Evolutionary conservation across 2,888 invertebrate species (phyloP).

Genomic region (Aphrophora alni): DNA sequence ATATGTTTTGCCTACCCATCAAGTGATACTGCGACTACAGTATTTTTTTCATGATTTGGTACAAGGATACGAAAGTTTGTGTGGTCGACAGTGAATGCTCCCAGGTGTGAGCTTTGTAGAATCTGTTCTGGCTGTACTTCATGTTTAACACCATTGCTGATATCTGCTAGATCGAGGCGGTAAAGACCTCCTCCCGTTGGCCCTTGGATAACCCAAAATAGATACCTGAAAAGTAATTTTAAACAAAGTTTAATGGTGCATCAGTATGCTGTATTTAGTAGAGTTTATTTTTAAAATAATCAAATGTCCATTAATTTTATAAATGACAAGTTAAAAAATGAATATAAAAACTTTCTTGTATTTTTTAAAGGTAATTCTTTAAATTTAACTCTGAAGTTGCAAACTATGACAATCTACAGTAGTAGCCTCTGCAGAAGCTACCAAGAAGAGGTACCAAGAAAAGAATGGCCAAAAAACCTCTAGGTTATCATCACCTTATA

Average conservation of each 20-base stretch:
- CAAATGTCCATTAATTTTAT: too few relatives aligned
- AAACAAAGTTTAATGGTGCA: too few relatives aligned
- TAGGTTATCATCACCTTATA: too few relatives aligned
- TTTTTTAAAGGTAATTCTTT: too few relatives aligned
- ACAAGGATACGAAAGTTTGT: slow-evolving; percentile 80
- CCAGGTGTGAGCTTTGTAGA: slow-evolving; percentile 70
- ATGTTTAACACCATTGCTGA: slow-evolving; percentile 75
- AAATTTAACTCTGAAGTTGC: too few relatives aligned
- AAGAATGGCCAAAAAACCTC: too few relatives aligned
- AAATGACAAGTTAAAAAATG: too few relatives aligned
- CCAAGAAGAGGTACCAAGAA: too few relatives aligned
- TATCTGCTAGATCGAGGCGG: slow-evolving; percentile 76
- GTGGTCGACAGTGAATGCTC: slow-evolving; percentile 83
- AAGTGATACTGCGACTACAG: slow-evolving; percentile 79
- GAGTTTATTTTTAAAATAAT: too few relatives aligned
- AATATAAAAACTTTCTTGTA: too few relatives aligned
- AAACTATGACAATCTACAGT: too few relatives aligned
- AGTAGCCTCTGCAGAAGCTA: too few relatives aligned
- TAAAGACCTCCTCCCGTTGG: slow-evolving; percentile 70
- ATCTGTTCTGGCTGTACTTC: slow-evolving; percentile 68
- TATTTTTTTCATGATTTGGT: slow-evolving; percentile 75
- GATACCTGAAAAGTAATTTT: slow-evolving; percentile 63
- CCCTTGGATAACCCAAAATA: slow-evolving; percentile 75
- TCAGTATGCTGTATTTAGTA: neutral
- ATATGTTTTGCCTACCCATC: slow-evolving; percentile 86